A percentile compares a stretch with the other conserved stretches of the same genome.
Conservation (phyloP, 2,888 invertebrate genomes). For the Melitaea athalia region DNA sequence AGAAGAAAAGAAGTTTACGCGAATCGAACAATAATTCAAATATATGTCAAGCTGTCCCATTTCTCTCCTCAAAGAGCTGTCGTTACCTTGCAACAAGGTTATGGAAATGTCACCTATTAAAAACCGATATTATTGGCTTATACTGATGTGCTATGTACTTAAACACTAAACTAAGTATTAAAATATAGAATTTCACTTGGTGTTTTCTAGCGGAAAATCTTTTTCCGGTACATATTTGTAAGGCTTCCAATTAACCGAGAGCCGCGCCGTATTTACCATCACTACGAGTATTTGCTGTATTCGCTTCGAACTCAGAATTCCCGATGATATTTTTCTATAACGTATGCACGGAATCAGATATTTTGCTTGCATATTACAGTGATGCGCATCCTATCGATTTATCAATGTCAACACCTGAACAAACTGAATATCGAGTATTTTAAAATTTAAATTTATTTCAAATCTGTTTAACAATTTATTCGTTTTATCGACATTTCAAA, state of each 20-base stretch:
- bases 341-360: constrained; percentile 28
- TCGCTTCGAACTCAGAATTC: constrained; percentile 21
- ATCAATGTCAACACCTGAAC: constrained; percentile 21
- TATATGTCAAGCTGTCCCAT: too few species aligned
- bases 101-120: too few species aligned
- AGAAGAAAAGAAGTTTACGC: too few species aligned
- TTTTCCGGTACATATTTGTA: constrained; percentile 27
- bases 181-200: constrained; percentile 18
- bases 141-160: background rate
- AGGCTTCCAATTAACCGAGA: constrained; percentile 33
- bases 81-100: too few species aligned
- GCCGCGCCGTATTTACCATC: constrained; percentile 27
- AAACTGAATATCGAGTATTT: constrained; percentile 20
- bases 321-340: constrained; percentile 27
- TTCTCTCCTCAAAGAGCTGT: too few species aligned
- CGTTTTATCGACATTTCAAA: background rate
- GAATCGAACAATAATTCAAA: too few species aligned
- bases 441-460: constrained; percentile 18
- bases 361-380: constrained; percentile 27
- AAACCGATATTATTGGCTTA: background rate
- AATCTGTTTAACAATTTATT: constrained; percentile 11
- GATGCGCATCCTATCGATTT: constrained; percentile 31
- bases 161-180: background rate
- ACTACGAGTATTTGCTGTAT: constrained; percentile 32
- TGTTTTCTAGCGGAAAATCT: constrained; percentile 19